A percentile compares a stretch with the other conserved stretches of the same genome.
These are phyloP conservation scores for Agrochola circellaris DNA, from an alignment of 2,888 invertebrate species.

Conservation along the genomic window DNA sequence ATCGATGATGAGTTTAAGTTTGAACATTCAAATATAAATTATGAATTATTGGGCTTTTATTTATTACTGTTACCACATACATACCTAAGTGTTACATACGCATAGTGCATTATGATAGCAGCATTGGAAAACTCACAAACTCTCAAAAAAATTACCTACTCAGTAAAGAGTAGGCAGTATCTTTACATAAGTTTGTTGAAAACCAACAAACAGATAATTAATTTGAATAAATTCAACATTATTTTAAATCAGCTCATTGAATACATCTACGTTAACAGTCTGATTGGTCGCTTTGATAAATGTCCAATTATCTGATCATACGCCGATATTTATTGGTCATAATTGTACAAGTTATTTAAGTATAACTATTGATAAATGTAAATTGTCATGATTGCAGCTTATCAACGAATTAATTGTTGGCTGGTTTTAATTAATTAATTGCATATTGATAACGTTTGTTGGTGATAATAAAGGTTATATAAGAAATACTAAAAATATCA, in stretches of 20 bases:
- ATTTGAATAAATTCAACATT: slow-evolving; percentile 38
- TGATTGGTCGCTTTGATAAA: slow-evolving; percentile 52
- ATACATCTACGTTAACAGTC: slow-evolving; percentile 54
- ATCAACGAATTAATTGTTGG: slow-evolving; percentile 48
- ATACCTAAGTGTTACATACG: background rate
- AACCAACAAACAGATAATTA: slow-evolving; percentile 18
- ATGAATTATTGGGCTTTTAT: background rate
- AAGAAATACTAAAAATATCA: background rate
- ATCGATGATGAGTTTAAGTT: background rate
- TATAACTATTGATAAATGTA: slow-evolving; percentile 45
- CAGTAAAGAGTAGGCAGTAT: background rate
- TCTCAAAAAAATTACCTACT: background rate
- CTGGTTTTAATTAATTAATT: slow-evolving; percentile 40
- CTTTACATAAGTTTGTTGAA: background rate
- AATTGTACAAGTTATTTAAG: slow-evolving; percentile 48
- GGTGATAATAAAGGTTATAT: background rate
- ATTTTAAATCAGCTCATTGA: slow-evolving; percentile 47
- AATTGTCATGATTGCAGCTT: slow-evolving; percentile 50
- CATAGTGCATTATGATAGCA: background rate
- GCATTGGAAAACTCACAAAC: background rate
- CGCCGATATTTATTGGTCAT: slow-evolving; percentile 49
- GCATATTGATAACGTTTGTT: slow-evolving; percentile 19
- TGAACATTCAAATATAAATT: background rate
- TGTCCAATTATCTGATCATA: slow-evolving; percentile 60
- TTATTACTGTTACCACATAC: background rate